Evolutionary conservation across 2,113 vertebrate genomes (phyloP).

Genomic region (Osmerus mordax): DNA sequence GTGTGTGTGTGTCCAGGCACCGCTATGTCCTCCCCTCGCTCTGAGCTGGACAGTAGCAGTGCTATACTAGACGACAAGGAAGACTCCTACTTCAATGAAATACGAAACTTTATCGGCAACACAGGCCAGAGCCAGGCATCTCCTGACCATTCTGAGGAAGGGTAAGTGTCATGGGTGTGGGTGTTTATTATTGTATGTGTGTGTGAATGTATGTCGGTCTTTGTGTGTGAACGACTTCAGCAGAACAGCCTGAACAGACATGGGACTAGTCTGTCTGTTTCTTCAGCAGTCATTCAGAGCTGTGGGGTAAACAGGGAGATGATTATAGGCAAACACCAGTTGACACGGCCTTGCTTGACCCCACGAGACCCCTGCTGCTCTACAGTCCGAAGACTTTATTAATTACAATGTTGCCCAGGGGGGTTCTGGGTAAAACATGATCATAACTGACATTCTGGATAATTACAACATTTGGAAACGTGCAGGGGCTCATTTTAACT

Average conservation of each 20-base stretch:
- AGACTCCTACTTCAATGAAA: slow-evolving; percentile 98
- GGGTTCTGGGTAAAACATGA: slow-evolving; percentile 47
- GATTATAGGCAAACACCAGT: slow-evolving; percentile 53
- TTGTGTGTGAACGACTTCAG: too few species aligned
- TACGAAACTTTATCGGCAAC: slow-evolving; percentile 96
- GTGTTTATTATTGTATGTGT: not conserved
- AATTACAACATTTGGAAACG: slow-evolving; percentile 46
- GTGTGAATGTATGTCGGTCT: not conserved
- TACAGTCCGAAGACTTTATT: slow-evolving; percentile 47
- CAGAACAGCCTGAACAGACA: slow-evolving; percentile 14
- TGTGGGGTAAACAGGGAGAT: slow-evolving; percentile 31
- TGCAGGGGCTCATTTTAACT: slow-evolving; percentile 40
- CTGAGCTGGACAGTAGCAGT: slow-evolving; percentile 92
- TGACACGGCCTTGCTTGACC: slow-evolving; percentile 16
- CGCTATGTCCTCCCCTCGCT: slow-evolving; percentile 93
- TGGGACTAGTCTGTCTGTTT: slow-evolving; percentile 10
- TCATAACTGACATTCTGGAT: slow-evolving; percentile 55
- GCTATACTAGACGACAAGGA: slow-evolving; percentile 97
- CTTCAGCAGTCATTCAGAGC: slow-evolving; percentile 25
- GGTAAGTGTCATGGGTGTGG: slow-evolving; percentile 65
- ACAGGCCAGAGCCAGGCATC: slow-evolving; percentile 84
- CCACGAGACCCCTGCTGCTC: not conserved
- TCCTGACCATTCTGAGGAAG: slow-evolving; percentile 87
- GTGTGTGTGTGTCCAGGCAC: slow-evolving; percentile 76
- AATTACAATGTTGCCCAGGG: slow-evolving; percentile 55